A percentile compares a stretch with the other conserved stretches of the same genome.
Evolutionary conservation across 2,888 invertebrate genomes (phyloP).

Genomic region (Tetanocera ferruginea): DNA sequence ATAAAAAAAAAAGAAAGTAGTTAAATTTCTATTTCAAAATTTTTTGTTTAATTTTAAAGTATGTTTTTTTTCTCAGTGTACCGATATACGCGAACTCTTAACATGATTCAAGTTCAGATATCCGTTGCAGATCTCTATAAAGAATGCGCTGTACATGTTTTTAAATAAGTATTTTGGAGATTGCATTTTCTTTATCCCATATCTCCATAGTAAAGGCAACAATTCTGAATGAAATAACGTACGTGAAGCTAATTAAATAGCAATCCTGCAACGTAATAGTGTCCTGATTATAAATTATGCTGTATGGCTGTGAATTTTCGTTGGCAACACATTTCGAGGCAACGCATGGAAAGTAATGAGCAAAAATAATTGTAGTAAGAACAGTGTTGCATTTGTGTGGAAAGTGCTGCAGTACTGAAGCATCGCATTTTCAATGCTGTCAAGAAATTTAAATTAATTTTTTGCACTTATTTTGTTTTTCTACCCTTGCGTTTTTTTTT

Average conservation of each 20-base stretch:
- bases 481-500: no score
- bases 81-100: no score
- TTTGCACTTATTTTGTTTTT: not conserved
- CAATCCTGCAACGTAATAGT: not conserved
- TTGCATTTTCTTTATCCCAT: no score
- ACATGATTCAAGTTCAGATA: no score
- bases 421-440: slow-evolving; percentile 20
- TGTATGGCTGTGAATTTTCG: not conserved
- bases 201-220: not conserved
- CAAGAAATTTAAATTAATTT: slow-evolving; percentile 32
- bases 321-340: not conserved
- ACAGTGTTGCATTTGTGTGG: slow-evolving; percentile 8
- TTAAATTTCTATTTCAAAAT: no score
- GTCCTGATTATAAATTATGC: slow-evolving; percentile 11
- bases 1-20: no score
- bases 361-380: not conserved
- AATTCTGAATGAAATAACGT: not conserved
- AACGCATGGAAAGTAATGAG: not conserved
- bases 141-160: no score
- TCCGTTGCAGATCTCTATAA: no score
- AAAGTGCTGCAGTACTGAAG: not conserved
- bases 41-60: no score
- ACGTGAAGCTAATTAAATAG: not conserved
- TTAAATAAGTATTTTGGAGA: no score
- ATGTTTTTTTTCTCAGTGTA: no score